A percentile compares a stretch with the other conserved stretches of the same genome.
Conservation (phyloP, 1,140 invertebrate genomes). For the Melitaea cinxia region DNA sequence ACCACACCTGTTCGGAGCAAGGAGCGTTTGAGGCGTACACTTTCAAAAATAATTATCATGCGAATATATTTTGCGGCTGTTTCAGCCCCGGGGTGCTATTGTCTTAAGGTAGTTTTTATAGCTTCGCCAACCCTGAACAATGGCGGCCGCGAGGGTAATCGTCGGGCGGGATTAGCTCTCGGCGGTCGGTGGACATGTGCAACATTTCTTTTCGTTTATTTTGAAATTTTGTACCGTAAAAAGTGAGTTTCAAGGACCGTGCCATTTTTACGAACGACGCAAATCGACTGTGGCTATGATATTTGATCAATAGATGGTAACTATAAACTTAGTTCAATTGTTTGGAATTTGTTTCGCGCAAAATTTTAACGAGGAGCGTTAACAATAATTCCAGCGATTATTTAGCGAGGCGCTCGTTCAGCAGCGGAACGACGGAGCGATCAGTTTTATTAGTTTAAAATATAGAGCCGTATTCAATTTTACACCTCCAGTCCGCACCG, state of each 20-base stretch:
- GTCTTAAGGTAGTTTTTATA: slow-evolving; percentile 78
- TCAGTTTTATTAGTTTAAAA: slow-evolving; percentile 48
- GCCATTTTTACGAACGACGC: neutral
- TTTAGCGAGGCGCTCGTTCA: slow-evolving; percentile 12
- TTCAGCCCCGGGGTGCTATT: slow-evolving; percentile 72
- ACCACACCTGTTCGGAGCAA: slow-evolving; percentile 67
- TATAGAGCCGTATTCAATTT: slow-evolving; percentile 52
- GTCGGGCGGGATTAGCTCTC: slow-evolving; percentile 25
- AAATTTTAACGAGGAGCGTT: slow-evolving; percentile 24
- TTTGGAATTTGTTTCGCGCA: slow-evolving; percentile 21
- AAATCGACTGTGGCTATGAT: neutral
- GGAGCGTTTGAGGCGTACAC: slow-evolving; percentile 63
- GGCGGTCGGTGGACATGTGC: slow-evolving; percentile 42
- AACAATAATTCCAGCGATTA: slow-evolving; percentile 20
- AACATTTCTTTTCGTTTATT: slow-evolving; percentile 24
- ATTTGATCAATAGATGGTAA: neutral
- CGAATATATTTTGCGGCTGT: slow-evolving; percentile 66
- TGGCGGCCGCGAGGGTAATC: slow-evolving; percentile 52
- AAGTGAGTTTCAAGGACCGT: neutral
- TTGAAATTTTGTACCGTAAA: slow-evolving; percentile 4
- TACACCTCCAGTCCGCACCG: slow-evolving; percentile 43
- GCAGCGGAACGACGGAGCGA: slow-evolving; percentile 4
- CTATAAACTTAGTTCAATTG: slow-evolving; percentile 1
- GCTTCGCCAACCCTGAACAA: slow-evolving; percentile 72
- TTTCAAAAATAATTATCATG: slow-evolving; percentile 54